Evolutionary conservation across 2,113 vertebrate genomes (phyloP).

Genomic region (Panurus biarmicus): DNA sequence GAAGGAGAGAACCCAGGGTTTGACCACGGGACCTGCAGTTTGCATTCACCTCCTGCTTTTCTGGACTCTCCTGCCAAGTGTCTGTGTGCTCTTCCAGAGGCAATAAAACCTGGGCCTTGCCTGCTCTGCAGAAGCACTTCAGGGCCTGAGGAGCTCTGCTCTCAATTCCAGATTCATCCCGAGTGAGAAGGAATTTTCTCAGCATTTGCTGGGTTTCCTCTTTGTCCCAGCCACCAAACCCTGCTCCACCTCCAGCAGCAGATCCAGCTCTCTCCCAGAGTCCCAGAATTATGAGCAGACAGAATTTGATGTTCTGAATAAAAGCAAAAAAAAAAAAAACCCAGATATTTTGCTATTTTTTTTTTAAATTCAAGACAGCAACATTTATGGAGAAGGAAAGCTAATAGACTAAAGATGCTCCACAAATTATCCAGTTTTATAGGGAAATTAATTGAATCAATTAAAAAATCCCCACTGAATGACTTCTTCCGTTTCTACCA

Average conservation of each 20-base stretch:
- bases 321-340: not conserved
- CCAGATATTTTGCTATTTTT: no score
- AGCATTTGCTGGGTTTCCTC: not conserved
- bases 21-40: not conserved
- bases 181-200: not conserved
- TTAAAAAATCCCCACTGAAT: not conserved
- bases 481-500: not conserved
- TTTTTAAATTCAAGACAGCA: not conserved
- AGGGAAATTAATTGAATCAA: not conserved
- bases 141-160: not conserved
- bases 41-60: not conserved
- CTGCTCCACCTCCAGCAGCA: not conserved
- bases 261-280: not conserved
- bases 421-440: not conserved
- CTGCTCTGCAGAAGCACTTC: slow-evolving; percentile 28
- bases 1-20: not conserved
- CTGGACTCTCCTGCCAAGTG: not conserved
- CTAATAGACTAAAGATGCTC: not conserved
- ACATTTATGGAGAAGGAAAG: not conserved
- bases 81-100: not conserved
- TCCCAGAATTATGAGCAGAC: not conserved
- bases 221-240: not conserved
- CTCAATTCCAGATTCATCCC: not conserved
- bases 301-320: not conserved
- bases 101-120: not conserved